phyloP scores from a whole-genome alignment of 2,113 vertebrate species.

The Tupaia tana region DNA sequence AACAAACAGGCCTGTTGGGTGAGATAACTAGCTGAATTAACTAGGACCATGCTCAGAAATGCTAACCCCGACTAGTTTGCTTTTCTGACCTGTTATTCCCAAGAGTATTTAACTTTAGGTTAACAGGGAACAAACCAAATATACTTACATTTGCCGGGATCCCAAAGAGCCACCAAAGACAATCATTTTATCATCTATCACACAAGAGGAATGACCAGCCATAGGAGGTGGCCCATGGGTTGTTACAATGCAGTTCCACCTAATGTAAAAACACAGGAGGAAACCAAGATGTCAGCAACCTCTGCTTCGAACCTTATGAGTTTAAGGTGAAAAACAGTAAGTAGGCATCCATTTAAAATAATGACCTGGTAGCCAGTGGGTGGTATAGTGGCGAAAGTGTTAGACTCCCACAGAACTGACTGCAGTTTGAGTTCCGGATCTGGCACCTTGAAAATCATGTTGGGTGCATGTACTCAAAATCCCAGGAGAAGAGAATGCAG shows the following conservation, averaged over 20 bases:
- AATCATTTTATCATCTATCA: conserved; percentile 96
- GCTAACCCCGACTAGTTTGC: neutral
- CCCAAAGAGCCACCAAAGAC: conserved; percentile 98
- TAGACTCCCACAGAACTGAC: too few relatives aligned
- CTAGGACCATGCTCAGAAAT: neutral
- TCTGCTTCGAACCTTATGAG: neutral
- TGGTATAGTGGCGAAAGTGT: too few relatives aligned
- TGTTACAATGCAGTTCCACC: conserved; percentile 99
- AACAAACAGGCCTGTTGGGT: too few relatives aligned
- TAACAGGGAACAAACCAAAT: neutral
- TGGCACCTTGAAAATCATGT: too few relatives aligned
- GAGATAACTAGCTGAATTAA: neutral
- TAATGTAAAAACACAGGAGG: conserved; percentile 72
- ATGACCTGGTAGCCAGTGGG: too few relatives aligned
- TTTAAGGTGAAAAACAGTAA: neutral
- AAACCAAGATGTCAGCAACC: conserved; percentile 2
- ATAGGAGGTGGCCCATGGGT: conserved; percentile 98
- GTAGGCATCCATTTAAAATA: neutral
- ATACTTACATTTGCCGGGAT: conserved; percentile 95
- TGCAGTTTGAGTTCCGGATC: too few relatives aligned
- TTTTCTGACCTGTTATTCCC: neutral
- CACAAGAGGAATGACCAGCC: conserved; percentile 98
- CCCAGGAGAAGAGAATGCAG: too few relatives aligned
- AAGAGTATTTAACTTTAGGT: neutral
- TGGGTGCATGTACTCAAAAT: too few relatives aligned